Evolutionary conservation across 2,797 vertebrate species (phyloP), one percentile per base, ranked within the genome.

Genomic region (Nasua narica): DNA sequence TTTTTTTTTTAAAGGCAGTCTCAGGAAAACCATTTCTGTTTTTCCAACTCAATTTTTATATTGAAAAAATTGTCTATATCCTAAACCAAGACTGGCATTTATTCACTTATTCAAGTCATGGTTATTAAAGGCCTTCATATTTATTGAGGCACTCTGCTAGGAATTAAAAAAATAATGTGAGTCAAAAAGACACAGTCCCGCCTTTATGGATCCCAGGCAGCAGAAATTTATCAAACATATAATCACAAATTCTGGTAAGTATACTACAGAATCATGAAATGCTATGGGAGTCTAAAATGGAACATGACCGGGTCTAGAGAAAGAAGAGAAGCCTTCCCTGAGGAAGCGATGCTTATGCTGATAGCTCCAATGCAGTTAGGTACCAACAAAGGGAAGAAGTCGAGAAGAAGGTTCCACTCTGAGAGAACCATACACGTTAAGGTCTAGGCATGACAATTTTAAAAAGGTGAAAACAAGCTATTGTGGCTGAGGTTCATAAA

Each of bases 71-170:
- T 48, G 40, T 54, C 91, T 93, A 15, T 76, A 79, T 48, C 37
- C 74, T 89, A 92, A 94, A 89, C 23, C 46, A 89, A 60, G 23
- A 93, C 54, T 58, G 86, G 62, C 83, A 89, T 58, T 96, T 46
- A 72, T 40, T 92, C 46, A 65, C 29, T 86, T 81, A 82, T 58
- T 65, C 50, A 58, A 52, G n/a, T 25, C 15, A 35, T 7, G 29
- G 54, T 90, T 69, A 88, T 62, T 48, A 48, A 94, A 83, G 70
- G 7, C 46, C 84, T 77, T 11, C 7, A 8, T 1, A 1, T 52
- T 52, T 52, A 65, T 5, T 29, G 72, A 90, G 67, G 40, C 8
- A 7, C 48, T 84, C 67, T 65, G 48, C 43, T 62, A 91, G 46
- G 54, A 72, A 79, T 60, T 25, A 46, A 37, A 16, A 79, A 76